These are phyloP conservation scores for Rhynchopsitta pachyrhyncha DNA, from an alignment of 2,113 vertebrate genomes.

Conservation along the genomic window DNA sequence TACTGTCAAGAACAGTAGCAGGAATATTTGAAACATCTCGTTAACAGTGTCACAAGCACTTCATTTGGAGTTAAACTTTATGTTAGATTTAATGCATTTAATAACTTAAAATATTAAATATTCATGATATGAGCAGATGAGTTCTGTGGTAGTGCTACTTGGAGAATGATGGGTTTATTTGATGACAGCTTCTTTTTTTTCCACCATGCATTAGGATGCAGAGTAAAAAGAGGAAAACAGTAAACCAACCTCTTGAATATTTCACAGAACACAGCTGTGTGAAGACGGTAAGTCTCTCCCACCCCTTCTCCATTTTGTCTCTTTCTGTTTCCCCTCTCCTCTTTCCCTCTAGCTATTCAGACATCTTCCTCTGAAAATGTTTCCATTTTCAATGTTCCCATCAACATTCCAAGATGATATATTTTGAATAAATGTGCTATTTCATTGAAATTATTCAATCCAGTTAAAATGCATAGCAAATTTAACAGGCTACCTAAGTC, in stretches of 20 bases:
- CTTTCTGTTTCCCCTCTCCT: background rate
- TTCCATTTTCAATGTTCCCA: background rate
- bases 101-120: conserved; percentile 16
- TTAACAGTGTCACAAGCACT: background rate
- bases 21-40: background rate
- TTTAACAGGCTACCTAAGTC: background rate
- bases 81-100: background rate
- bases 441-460: background rate
- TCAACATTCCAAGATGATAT: background rate
- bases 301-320: background rate
- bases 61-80: background rate
- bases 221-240: background rate
- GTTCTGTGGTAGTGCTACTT: background rate
- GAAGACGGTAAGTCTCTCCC: background rate
- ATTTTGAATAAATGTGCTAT: background rate
- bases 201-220: background rate
- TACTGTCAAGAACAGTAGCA: background rate
- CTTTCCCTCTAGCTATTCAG: background rate
- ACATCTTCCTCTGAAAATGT: background rate
- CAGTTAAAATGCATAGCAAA: background rate
- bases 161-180: background rate
- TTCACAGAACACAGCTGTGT: background rate
- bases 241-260: conserved; percentile 3
- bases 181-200: background rate
- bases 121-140: background rate